A percentile compares a stretch with the other conserved stretches of the same genome.
Conservation (phyloP, 2,888 invertebrate genomes). For the Eledona agricola region DNA sequence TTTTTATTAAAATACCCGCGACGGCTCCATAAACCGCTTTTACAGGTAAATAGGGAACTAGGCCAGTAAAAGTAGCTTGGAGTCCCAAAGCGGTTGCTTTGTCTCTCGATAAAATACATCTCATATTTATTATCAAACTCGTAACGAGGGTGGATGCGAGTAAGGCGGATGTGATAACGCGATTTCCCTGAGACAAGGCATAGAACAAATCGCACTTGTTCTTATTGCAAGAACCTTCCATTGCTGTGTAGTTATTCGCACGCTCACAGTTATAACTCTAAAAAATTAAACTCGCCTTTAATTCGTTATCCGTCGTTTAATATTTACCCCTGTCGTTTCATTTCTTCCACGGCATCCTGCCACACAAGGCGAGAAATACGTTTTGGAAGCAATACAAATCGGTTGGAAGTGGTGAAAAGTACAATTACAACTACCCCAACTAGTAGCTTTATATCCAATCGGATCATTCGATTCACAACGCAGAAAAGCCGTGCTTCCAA, state of each 20-base stretch:
- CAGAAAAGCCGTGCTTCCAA: constrained; percentile 57
- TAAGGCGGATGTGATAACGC: constrained; percentile 50
- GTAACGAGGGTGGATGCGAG: constrained; percentile 63
- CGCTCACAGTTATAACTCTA: constrained; percentile 64
- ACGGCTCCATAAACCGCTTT: constrained; percentile 71
- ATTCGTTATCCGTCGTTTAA: no score
- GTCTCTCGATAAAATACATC: constrained; percentile 68
- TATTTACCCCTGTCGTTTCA: no score
- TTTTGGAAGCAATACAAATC: constrained; percentile 69
- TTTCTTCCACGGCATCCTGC: no score
- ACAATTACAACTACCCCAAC: constrained; percentile 67
- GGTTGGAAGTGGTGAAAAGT: constrained; percentile 67
- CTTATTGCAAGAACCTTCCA: constrained; percentile 67
- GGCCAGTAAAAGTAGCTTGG: constrained; percentile 65
- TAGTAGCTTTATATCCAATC: no score
- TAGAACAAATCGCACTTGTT: constrained; percentile 64
- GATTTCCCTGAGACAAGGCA: constrained; percentile 60
- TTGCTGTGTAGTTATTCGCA: no score
- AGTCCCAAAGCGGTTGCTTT: constrained; percentile 70
- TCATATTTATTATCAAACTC: constrained; percentile 65
- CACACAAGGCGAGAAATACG: constrained; percentile 77
- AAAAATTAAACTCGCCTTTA: no score
- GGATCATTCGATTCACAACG: constrained; percentile 57
- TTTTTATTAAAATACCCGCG: constrained; percentile 56
- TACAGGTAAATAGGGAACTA: constrained; percentile 70